These are phyloP conservation scores for Glaucidium brasilianum DNA, from an alignment of 2,113 vertebrate genomes.

Conservation along the genomic window DNA sequence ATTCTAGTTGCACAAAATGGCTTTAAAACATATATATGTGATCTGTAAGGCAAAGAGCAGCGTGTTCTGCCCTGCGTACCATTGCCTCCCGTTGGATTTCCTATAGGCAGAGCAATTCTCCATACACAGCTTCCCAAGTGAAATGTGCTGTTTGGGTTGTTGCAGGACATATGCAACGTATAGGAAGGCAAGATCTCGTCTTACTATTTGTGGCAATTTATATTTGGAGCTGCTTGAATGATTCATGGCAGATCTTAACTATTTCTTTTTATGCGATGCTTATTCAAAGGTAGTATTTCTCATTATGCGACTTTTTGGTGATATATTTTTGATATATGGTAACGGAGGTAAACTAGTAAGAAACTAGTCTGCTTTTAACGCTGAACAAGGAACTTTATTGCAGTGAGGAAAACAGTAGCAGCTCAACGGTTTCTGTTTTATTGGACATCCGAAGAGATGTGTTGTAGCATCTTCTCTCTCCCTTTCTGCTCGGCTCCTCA, in stretches of 20 bases:
- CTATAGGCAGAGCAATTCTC: neutral
- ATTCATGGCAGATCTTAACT: conserved; percentile 9
- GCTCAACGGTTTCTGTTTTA: neutral
- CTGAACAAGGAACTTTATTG: neutral
- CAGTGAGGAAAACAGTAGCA: neutral
- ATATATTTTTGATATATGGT: neutral
- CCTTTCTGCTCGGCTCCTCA: neutral
- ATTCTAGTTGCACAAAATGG: neutral
- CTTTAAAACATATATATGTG: neutral
- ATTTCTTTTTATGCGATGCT: neutral
- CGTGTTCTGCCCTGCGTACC: neutral
- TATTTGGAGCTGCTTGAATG: conserved; percentile 39
- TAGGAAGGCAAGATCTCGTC: neutral
- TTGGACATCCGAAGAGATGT: neutral
- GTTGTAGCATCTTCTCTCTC: neutral
- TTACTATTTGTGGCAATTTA: neutral
- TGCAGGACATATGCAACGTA: neutral
- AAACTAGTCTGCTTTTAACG: neutral
- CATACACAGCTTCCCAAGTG: neutral
- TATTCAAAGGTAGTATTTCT: conserved; percentile 26
- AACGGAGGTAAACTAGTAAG: neutral
- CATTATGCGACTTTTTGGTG: conserved; percentile 1
- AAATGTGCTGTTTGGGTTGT: neutral
- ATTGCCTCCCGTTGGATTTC: neutral
- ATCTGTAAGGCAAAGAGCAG: neutral